phyloP scores from a whole-genome alignment of 2,888 invertebrate species.

The Nomada hirtipes region DNA sequence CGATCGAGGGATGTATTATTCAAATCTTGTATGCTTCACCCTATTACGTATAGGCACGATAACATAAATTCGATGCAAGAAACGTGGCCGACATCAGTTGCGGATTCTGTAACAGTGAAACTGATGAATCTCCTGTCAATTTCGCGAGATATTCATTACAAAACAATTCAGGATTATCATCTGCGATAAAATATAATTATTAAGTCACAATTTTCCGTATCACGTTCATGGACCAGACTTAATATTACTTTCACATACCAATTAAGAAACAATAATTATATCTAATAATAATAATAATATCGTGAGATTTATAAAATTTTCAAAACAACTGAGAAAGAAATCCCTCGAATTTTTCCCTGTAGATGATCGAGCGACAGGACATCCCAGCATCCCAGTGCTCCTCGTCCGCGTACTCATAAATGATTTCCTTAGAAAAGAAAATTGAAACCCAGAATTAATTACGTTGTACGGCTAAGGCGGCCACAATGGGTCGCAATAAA shows the following conservation, averaged over 20 bases:
- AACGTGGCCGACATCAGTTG: constrained; percentile 29
- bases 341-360: background rate
- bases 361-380: constrained; percentile 13
- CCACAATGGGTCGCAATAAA: constrained; percentile 66
- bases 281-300: background rate
- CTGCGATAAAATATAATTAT: background rate
- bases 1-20: constrained; percentile 66
- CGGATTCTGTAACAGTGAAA: background rate
- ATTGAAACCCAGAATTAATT: constrained; percentile 66
- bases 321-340: background rate
- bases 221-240: background rate
- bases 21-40: constrained; percentile 59
- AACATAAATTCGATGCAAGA: constrained; percentile 40
- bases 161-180: background rate
- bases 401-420: constrained; percentile 54
- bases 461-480: constrained; percentile 61
- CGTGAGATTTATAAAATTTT: background rate
- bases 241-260: background rate
- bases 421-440: constrained; percentile 64
- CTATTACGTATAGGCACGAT: constrained; percentile 42
- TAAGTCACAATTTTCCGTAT: background rate
- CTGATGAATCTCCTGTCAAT: background rate
- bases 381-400: constrained; percentile 2
- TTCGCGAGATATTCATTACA: background rate
- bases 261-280: background rate